These are phyloP conservation scores for Halcyon senegalensis DNA, from an alignment of 2,113 vertebrate genomes.

Conservation along the genomic window DNA sequence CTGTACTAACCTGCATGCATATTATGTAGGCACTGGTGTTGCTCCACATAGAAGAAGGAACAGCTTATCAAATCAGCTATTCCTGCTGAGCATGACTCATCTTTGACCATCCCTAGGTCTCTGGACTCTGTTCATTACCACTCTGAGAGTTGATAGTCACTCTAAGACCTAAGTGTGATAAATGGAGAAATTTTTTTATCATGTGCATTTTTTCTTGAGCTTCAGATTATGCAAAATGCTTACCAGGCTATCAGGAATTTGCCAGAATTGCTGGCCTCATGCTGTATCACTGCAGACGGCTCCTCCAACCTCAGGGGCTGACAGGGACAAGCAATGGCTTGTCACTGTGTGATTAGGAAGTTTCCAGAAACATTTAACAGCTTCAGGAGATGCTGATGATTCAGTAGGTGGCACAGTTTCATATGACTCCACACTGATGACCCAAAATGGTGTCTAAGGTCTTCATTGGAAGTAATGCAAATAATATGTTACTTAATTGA, in stretches of 20 bases:
- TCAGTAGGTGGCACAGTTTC: background rate
- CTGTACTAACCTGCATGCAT: background rate
- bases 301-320: background rate
- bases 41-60: background rate
- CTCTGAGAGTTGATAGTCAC: background rate
- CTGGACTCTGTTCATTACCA: background rate
- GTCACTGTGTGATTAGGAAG: background rate
- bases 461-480: background rate
- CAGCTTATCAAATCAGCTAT: conserved; percentile 23
- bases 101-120: conserved; percentile 30
- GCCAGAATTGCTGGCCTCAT: background rate
- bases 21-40: background rate
- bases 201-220: background rate
- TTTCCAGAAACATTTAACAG: background rate
- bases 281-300: background rate
- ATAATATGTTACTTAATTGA: background rate
- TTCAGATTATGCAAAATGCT: background rate
- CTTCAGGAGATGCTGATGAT: background rate
- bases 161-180: background rate
- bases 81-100: conserved; percentile 45
- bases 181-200: background rate
- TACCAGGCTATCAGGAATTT: background rate
- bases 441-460: background rate
- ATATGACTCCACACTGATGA: background rate
- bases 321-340: background rate